phyloP scores from a whole-genome alignment of 1,140 invertebrate genomes.

The Himalopsyche phryganea region DNA sequence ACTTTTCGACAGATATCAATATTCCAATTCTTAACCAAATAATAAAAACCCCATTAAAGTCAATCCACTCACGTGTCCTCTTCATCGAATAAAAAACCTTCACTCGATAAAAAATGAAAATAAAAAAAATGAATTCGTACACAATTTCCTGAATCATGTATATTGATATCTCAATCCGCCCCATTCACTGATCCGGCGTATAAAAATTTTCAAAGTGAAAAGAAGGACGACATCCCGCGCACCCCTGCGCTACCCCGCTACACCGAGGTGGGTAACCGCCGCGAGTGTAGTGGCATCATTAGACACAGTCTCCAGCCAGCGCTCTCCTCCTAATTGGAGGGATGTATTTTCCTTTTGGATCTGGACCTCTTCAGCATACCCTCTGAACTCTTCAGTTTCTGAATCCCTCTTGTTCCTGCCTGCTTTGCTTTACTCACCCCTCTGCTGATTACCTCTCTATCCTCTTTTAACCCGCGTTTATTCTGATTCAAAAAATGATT shows the following conservation, averaged over 20 bases:
- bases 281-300: constrained; percentile 30
- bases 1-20: too few relatives aligned
- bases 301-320: constrained; percentile 21
- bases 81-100: too few relatives aligned
- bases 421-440: not conserved
- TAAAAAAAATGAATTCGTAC: too few relatives aligned
- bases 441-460: not conserved
- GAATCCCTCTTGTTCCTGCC: not conserved
- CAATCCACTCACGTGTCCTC: too few relatives aligned
- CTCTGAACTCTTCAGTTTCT: constrained; percentile 15
- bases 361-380: constrained; percentile 13
- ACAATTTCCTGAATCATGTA: too few relatives aligned
- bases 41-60: too few relatives aligned
- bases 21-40: too few relatives aligned
- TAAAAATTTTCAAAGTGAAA: not conserved
- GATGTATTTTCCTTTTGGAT: constrained; percentile 27
- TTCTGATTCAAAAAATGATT: not conserved
- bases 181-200: not conserved
- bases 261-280: not conserved
- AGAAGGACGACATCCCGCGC: not conserved
- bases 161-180: not conserved
- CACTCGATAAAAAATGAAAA: too few relatives aligned
- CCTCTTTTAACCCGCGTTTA: not conserved
- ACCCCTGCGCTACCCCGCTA: not conserved
- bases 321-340: constrained; percentile 27